Evolutionary conservation across 2,797 vertebrate species (phyloP).

Genomic region (Eutrigla gurnardus): DNA sequence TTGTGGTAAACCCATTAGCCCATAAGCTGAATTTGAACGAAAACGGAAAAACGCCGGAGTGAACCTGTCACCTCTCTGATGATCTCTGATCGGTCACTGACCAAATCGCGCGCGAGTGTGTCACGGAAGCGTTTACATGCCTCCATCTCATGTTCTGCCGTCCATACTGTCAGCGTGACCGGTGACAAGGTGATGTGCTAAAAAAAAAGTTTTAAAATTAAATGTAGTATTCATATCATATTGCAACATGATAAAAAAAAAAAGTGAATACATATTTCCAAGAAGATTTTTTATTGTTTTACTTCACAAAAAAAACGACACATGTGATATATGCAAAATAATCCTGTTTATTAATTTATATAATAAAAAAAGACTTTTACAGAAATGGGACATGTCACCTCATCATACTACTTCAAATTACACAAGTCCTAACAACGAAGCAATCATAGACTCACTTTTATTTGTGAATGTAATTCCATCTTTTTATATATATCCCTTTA

Average conservation of each 20-base stretch:
- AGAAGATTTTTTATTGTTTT: conserved; percentile 6
- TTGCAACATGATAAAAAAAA: background rate
- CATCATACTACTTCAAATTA: background rate
- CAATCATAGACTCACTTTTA: background rate
- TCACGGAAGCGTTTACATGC: conserved; percentile 13
- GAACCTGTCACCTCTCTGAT: fast-evolving
- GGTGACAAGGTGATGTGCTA: background rate
- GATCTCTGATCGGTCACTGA: conserved; percentile 35
- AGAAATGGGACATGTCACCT: background rate
- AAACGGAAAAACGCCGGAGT: background rate
- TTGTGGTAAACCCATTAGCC: background rate
- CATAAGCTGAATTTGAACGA: background rate
- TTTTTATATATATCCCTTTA: no score
- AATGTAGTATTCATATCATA: background rate
- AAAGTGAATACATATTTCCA: background rate
- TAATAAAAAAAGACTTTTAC: conserved; percentile 14
- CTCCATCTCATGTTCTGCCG: conserved; percentile 24
- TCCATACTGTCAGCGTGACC: no score
- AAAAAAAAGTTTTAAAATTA: no score
- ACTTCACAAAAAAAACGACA: conserved; percentile 8
- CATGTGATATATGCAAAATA: conserved; percentile 39
- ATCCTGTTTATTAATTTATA: conserved; percentile 20
- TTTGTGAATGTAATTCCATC: background rate
- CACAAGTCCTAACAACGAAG: background rate
- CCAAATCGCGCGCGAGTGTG: conserved; percentile 37